Evolutionary conservation across 2,888 invertebrate species (phyloP).

Genomic region (Cheilosia pagana): DNA sequence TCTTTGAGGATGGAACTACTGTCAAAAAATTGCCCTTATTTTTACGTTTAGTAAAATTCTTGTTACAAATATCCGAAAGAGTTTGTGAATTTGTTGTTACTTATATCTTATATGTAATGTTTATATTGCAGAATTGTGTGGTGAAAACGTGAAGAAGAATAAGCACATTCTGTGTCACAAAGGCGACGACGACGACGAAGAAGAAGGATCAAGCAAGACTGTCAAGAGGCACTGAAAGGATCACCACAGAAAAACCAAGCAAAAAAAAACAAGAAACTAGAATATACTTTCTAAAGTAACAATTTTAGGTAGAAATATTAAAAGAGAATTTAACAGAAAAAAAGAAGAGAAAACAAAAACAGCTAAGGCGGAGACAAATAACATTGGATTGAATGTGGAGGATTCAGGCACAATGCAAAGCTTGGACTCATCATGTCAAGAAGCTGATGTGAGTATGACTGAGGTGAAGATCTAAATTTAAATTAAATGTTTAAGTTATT

Average conservation of each 20-base stretch:
- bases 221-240: conserved; percentile 43
- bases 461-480: conserved; percentile 5
- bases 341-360: conserved; percentile 18
- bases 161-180: conserved; percentile 68
- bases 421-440: conserved; percentile 87
- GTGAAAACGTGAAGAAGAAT: conserved; percentile 55
- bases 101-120: conserved; percentile 42
- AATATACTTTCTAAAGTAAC: conserved; percentile 19
- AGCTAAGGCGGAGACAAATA: conserved; percentile 50
- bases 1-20: conserved; percentile 41
- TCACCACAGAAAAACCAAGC: conserved; percentile 13
- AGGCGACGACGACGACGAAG: conserved; percentile 49
- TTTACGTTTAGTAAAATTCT: conserved; percentile 33
- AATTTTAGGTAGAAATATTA: conserved; percentile 3
- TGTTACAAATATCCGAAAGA: conserved; percentile 27
- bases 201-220: conserved; percentile 57
- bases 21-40: conserved; percentile 66
- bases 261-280: conserved; percentile 7
- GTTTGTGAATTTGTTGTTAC: conserved; percentile 1
- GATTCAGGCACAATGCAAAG: conserved; percentile 86
- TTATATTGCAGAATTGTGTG: conserved; percentile 64
- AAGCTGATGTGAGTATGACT: conserved; percentile 86
- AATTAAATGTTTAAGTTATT: conserved; percentile 20
- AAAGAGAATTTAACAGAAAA: background rate
- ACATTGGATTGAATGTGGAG: conserved; percentile 80